Evolutionary conservation across 1,140 invertebrate species (phyloP).

Genomic region (Scaptodrosophila lebanonensis): DNA sequence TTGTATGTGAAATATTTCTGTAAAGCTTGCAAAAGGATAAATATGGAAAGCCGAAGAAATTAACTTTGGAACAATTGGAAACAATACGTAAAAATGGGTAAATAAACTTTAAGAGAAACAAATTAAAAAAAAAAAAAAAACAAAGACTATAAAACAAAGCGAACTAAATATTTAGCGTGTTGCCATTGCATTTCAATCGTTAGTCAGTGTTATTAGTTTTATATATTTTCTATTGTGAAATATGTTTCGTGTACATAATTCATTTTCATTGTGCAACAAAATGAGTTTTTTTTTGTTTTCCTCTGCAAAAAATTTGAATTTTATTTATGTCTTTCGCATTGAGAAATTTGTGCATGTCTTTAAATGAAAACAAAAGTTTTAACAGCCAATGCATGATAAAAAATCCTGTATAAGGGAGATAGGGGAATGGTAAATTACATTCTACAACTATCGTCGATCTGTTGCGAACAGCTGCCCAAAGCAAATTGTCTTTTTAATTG

Average conservation of each 20-base stretch:
- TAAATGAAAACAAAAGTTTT: conserved; percentile 11
- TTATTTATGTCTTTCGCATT: conserved; percentile 16
- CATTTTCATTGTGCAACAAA: conserved; percentile 25
- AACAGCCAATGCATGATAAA: conserved; percentile 10
- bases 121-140: conserved; percentile 20
- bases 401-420: no score
- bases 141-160: no score
- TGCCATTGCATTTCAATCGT: conserved; percentile 39
- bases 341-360: conserved; percentile 44
- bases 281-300: conserved; percentile 29
- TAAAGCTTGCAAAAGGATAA: conserved; percentile 93
- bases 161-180: conserved; percentile 41
- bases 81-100: conserved; percentile 90
- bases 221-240: conserved; percentile 29
- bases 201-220: conserved; percentile 48
- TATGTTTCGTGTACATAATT: conserved; percentile 27
- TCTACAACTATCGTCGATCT: no score
- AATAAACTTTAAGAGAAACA: conserved; percentile 78
- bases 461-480: no score
- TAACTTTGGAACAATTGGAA: conserved; percentile 91
- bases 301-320: conserved; percentile 23
- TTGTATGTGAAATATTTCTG: conserved; percentile 79
- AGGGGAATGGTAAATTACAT: no score
- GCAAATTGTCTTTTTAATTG: no score
- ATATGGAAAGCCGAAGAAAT: conserved; percentile 90